Percentiles rank a stretch among this genome's conserved stretches.
These are phyloP conservation scores for Periphyllus acericola DNA, from an alignment of 2,888 invertebrate genomes.

Conservation along the genomic window DNA sequence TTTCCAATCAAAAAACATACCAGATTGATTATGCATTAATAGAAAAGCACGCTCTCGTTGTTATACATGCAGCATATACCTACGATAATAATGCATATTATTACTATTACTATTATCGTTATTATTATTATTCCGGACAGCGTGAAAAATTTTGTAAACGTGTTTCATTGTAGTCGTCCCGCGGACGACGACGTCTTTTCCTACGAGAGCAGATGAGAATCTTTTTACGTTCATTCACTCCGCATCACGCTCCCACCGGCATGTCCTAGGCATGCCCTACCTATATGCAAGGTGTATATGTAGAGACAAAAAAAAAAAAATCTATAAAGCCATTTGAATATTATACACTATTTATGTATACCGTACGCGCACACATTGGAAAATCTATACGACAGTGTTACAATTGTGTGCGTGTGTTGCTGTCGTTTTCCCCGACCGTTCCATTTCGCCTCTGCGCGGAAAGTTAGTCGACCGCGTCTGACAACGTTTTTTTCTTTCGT, in stretches of 20 bases:
- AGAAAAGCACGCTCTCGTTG: conserved; percentile 58
- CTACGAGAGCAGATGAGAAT: conserved; percentile 37
- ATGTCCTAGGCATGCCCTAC: not conserved
- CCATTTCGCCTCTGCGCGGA: not conserved
- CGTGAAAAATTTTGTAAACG: conserved; percentile 61
- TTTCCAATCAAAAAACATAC: conserved; percentile 46
- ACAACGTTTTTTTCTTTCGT: not conserved
- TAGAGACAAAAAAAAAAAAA: not conserved
- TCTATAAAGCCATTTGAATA: conserved; percentile 39
- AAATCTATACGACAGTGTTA: conserved; percentile 2
- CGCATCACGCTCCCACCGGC: not conserved
- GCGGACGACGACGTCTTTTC: not conserved
- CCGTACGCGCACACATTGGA: not conserved
- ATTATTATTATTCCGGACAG: conserved; percentile 50
- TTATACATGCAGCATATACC: conserved; percentile 22
- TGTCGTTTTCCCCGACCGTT: not conserved
- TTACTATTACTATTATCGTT: conserved; percentile 37
- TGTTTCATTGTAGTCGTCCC: conserved; percentile 58
- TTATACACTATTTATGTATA: not conserved
- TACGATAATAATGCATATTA: conserved; percentile 50
- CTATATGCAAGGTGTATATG: not conserved
- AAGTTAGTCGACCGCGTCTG: conserved; percentile 41
- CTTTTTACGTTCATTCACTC: conserved; percentile 48
- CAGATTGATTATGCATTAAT: conserved; percentile 61
- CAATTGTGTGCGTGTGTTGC: not conserved